A percentile compares a stretch with the other conserved stretches of the same genome.
Evolutionary conservation across 2,888 invertebrate species (phyloP).

Genomic region (Calameuta filiformis): DNA sequence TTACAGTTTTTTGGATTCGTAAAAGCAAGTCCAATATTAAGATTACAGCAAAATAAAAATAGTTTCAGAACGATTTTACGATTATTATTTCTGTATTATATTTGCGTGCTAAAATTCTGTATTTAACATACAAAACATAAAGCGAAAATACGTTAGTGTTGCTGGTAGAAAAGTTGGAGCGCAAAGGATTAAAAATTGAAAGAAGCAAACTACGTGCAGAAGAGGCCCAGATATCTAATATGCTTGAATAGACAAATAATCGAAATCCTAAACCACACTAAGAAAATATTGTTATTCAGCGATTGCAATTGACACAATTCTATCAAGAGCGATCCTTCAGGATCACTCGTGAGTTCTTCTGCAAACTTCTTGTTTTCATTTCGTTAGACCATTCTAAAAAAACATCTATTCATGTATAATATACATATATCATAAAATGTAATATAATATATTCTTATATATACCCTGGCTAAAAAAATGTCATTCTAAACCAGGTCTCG

Average conservation of each 20-base stretch:
- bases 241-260: background rate
- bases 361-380: background rate
- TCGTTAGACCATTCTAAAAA: conserved; percentile 20
- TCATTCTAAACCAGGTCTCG: conserved; percentile 14
- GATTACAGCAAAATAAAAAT: too few relatives aligned
- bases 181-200: background rate
- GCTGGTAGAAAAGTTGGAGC: too few relatives aligned
- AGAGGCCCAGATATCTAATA: background rate
- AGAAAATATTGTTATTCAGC: background rate
- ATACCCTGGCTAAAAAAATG: conserved; percentile 30
- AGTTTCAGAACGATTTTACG: too few relatives aligned
- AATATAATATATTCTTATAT: conserved; percentile 28
- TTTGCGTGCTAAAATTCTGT: too few relatives aligned
- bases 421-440: conserved; percentile 29
- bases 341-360: background rate
- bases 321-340: background rate
- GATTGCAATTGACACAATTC: background rate
- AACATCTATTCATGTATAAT: conserved; percentile 24
- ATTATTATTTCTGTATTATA: too few relatives aligned
- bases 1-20: too few relatives aligned
- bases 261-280: background rate
- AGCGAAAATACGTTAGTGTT: too few relatives aligned
- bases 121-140: too few relatives aligned
- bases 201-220: background rate
- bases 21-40: too few relatives aligned